These are phyloP conservation scores for Mycetomoellerius zeteki DNA, from an alignment of 1,140 invertebrate species.

Conservation along the genomic window DNA sequence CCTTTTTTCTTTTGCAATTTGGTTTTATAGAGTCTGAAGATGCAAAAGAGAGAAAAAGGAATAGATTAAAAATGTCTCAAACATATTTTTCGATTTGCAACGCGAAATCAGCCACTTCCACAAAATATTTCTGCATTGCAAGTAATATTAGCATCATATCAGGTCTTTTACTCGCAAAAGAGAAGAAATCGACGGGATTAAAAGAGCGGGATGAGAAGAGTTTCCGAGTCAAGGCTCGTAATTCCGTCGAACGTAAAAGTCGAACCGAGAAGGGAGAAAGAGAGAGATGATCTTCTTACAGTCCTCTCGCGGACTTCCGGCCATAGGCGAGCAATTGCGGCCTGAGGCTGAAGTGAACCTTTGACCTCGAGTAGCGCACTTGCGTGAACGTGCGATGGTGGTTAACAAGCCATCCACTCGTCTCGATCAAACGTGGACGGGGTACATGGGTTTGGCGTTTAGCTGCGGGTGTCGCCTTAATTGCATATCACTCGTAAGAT, in stretches of 20 bases:
- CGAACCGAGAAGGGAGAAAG: background rate
- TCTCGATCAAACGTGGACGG: constrained; percentile 30
- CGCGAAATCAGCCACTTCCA: background rate
- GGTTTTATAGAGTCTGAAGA: no score
- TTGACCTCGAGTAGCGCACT: constrained; percentile 28
- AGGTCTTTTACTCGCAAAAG: background rate
- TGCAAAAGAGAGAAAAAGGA: background rate
- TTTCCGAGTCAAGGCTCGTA: constrained; percentile 29
- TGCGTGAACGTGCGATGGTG: constrained; percentile 30
- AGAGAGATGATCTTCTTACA: constrained; percentile 26
- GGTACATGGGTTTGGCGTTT: constrained; percentile 11
- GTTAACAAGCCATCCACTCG: constrained; percentile 29
- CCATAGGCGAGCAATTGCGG: constrained; percentile 23
- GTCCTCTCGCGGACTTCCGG: constrained; percentile 8
- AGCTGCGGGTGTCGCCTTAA: constrained; percentile 12
- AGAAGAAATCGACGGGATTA: constrained; percentile 2
- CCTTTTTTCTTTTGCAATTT: no score
- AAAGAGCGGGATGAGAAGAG: constrained; percentile 6
- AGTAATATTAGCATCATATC: constrained; percentile 18
- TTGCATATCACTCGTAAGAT: constrained; percentile 15
- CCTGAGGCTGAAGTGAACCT: constrained; percentile 17
- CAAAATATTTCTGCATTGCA: constrained; percentile 20
- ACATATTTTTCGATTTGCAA: background rate
- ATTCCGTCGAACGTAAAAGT: constrained; percentile 31
- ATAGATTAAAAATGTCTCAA: constrained; percentile 3